Evolutionary conservation across 2,113 vertebrate species (phyloP).

Genomic region (Chlamydotis undulata): DNA sequence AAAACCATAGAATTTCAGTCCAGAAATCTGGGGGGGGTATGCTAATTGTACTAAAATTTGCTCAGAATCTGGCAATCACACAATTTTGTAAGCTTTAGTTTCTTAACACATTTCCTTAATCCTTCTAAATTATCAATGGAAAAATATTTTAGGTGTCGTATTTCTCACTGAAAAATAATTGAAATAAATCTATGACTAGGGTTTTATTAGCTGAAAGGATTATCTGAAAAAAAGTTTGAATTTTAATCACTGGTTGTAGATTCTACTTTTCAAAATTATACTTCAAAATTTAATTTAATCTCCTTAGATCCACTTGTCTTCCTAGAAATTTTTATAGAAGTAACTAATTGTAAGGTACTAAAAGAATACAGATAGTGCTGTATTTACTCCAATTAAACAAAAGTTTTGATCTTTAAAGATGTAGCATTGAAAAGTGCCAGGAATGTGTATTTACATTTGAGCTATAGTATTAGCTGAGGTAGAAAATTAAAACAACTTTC

Average conservation of each 20-base stretch:
- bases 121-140: background rate
- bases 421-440: background rate
- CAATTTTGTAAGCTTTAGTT: background rate
- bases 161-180: background rate
- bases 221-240: background rate
- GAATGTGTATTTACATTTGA: background rate
- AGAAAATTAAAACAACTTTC: background rate
- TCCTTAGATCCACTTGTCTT: background rate
- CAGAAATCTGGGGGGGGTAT: background rate
- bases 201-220: background rate
- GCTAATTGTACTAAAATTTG: background rate
- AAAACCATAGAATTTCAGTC: background rate
- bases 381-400: background rate
- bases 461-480: background rate
- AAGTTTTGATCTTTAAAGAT: background rate
- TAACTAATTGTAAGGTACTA: background rate
- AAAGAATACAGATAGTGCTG: background rate
- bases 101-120: background rate
- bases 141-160: background rate
- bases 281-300: background rate
- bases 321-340: background rate
- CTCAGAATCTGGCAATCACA: background rate
- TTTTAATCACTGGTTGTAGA: background rate
- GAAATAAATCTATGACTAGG: background rate
- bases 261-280: background rate